These are phyloP conservation scores for Drosophila simulans DNA, from an alignment of 1,140 invertebrate genomes.

Conservation along the genomic window DNA sequence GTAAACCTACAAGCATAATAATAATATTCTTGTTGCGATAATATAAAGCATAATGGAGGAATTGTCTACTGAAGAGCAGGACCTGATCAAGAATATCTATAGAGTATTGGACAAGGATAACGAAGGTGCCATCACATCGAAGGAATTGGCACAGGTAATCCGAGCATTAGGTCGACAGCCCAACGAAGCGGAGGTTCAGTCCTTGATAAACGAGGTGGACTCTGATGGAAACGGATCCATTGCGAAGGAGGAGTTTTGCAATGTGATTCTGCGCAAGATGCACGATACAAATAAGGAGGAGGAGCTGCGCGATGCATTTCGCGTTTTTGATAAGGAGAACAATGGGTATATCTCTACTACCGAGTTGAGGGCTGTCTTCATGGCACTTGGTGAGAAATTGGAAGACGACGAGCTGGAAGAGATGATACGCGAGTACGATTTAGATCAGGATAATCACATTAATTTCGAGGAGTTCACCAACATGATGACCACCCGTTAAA, in stretches of 20 bases:
- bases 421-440: constrained; percentile 89
- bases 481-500: constrained; percentile 52
- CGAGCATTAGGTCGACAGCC: constrained; percentile 16
- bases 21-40: not conserved
- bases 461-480: constrained; percentile 88
- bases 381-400: constrained; percentile 73
- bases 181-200: constrained; percentile 39
- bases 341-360: constrained; percentile 33
- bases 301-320: constrained; percentile 48
- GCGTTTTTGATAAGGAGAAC: constrained; percentile 40
- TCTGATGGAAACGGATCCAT: constrained; percentile 49
- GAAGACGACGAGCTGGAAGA: constrained; percentile 53
- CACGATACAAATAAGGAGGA: constrained; percentile 12
- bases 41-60: constrained; percentile 34
- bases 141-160: constrained; percentile 26
- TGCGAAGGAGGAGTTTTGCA: constrained; percentile 18
- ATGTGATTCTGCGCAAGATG: constrained; percentile 28
- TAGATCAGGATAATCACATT: constrained; percentile 94
- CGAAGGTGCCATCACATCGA: constrained; percentile 35
- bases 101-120: constrained; percentile 18
- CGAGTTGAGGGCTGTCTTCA: constrained; percentile 90
- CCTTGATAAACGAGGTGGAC: constrained; percentile 54
- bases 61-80: not conserved
- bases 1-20: not conserved
- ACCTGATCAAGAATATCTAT: constrained; percentile 12